These are phyloP conservation scores for Balaenoptera acutorostrata DNA, from an alignment of 2,113 vertebrate species.

Conservation along the genomic window DNA sequence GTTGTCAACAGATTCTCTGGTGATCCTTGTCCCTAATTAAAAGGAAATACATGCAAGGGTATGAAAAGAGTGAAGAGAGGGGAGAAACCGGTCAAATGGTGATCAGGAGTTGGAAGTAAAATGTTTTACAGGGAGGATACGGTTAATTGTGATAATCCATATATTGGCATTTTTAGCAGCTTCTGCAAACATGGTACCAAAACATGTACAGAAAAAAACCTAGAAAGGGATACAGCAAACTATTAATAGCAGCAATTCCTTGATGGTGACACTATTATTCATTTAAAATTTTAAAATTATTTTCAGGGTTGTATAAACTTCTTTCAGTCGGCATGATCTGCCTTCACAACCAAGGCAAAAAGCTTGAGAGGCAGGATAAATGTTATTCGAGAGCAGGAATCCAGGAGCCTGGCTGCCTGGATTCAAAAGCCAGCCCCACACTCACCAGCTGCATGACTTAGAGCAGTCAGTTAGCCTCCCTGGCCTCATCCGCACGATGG, in stretches of 20 bases:
- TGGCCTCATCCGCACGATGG: background rate
- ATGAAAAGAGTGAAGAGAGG: background rate
- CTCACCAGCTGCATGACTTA: background rate
- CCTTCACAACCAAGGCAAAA: background rate
- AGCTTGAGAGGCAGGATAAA: background rate
- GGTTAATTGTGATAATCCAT: background rate
- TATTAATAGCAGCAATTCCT: background rate
- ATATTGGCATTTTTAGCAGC: background rate
- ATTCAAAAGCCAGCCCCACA: background rate
- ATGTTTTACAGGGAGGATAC: background rate
- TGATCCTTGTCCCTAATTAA: background rate
- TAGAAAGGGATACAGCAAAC: background rate
- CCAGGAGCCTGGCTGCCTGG: background rate
- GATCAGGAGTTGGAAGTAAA: background rate
- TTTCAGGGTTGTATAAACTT: background rate
- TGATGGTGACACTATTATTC: background rate
- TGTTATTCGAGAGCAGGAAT: background rate
- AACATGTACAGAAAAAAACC: background rate
- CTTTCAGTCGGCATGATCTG: background rate
- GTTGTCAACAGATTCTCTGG: background rate
- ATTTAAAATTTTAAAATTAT: background rate
- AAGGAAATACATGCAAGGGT: background rate
- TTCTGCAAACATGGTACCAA: background rate
- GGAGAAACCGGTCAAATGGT: background rate
- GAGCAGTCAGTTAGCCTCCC: accelerated